A percentile compares a stretch with the other conserved stretches of the same genome.
Evolutionary conservation across 2,797 vertebrate species (phyloP).

Genomic region (Lepus townsendii): DNA sequence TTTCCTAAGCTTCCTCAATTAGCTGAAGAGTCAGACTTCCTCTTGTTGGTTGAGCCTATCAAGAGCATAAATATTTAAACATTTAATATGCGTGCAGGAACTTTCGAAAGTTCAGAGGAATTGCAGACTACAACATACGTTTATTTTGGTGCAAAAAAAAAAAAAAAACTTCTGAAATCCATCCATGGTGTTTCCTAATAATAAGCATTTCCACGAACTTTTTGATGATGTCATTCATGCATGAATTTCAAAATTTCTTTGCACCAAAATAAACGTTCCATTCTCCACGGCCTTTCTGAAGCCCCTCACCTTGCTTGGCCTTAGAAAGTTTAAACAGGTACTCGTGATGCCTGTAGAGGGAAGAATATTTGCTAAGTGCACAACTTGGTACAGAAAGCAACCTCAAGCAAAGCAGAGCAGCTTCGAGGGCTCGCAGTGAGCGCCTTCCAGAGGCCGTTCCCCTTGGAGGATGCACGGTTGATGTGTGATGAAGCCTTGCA

Average conservation of each 20-base stretch:
- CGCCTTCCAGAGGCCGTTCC: not conserved
- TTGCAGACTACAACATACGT: too few relatives aligned
- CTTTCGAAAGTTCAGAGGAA: too few relatives aligned
- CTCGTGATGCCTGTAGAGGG: not conserved
- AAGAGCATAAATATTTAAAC: conserved; percentile 25
- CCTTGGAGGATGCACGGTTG: too few relatives aligned
- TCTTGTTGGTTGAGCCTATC: not conserved
- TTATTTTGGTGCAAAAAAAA: too few relatives aligned
- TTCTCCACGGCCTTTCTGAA: too few relatives aligned
- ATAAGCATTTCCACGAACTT: too few relatives aligned
- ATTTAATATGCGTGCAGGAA: not conserved
- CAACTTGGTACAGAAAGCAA: not conserved
- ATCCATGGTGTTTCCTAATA: too few relatives aligned
- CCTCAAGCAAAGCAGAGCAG: not conserved
- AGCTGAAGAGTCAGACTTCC: not conserved
- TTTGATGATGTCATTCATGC: too few relatives aligned
- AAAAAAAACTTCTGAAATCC: too few relatives aligned
- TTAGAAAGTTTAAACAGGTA: conserved; percentile 21
- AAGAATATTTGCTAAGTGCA: conserved; percentile 6
- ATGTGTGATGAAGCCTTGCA: too few relatives aligned
- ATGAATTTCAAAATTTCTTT: too few relatives aligned
- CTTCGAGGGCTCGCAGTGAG: not conserved
- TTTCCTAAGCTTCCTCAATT: not conserved
- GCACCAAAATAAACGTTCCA: too few relatives aligned
- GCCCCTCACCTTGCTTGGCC: conserved; percentile 24